These are phyloP conservation scores for Lutjanus argentimaculatus DNA, from an alignment of 2,797 vertebrate species.

Conservation along the genomic window DNA sequence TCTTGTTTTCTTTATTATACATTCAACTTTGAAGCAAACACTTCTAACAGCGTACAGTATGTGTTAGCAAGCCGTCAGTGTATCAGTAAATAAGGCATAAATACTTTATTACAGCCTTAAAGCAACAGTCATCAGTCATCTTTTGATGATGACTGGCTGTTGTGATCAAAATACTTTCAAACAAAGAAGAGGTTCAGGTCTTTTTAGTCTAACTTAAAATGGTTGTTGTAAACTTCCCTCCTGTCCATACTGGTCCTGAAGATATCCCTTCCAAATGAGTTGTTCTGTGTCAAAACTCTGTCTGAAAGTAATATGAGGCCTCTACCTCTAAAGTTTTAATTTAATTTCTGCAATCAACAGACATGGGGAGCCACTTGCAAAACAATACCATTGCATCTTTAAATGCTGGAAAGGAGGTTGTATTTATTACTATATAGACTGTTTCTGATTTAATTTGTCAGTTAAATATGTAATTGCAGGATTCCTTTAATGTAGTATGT, in stretches of 20 bases:
- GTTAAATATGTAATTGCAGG: too few species aligned
- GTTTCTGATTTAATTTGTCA: not conserved
- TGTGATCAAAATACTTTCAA: not conserved
- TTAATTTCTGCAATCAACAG: not conserved
- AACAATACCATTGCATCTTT: not conserved
- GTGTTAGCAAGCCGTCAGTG: not conserved
- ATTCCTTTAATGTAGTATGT: too few species aligned
- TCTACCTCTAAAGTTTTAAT: too few species aligned
- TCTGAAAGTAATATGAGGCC: not conserved
- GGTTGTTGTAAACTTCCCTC: too few species aligned
- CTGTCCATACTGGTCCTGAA: not conserved
- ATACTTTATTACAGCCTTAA: not conserved
- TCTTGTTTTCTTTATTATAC: slow-evolving; percentile 22
- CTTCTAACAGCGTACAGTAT: not conserved
- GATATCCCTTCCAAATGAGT: not conserved
- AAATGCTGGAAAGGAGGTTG: not conserved
- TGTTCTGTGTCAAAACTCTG: not conserved
- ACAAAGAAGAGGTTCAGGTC: not conserved
- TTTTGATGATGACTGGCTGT: not conserved
- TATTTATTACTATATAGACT: not conserved
- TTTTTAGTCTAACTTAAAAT: not conserved
- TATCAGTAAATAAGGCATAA: not conserved
- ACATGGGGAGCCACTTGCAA: too few species aligned
- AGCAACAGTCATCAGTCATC: not conserved
- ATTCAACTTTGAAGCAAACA: slow-evolving; percentile 1